Percentiles rank a stretch among this genome's conserved stretches.
Evolutionary conservation across 2,113 vertebrate genomes (phyloP).

Genomic region (Upupa epops): DNA sequence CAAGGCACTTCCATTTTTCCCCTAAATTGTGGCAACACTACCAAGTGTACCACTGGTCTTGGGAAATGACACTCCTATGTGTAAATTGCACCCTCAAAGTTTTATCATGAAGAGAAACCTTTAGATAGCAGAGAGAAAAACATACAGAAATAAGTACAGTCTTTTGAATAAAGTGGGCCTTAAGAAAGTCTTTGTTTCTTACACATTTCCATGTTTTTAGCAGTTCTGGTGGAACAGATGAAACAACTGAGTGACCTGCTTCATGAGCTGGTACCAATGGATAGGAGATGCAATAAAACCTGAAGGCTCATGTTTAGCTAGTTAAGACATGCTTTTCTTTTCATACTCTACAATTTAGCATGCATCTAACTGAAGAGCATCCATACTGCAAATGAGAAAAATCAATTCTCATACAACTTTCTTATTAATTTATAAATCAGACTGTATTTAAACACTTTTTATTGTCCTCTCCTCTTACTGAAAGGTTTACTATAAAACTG

Average conservation of each 20-base stretch:
- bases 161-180: not conserved
- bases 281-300: not conserved
- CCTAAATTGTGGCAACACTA: not conserved
- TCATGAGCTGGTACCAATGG: not conserved
- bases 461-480: not conserved
- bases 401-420: not conserved
- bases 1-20: not conserved
- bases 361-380: not conserved
- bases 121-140: not conserved
- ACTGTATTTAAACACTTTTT: not conserved
- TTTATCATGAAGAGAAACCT: not conserved
- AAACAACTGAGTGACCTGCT: not conserved
- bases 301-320: not conserved
- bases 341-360: not conserved
- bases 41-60: not conserved
- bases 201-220: fast-evolving
- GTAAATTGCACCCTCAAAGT: not conserved
- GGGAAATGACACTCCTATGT: not conserved
- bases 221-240: not conserved
- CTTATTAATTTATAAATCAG: not conserved
- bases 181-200: not conserved
- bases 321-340: not conserved
- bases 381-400: not conserved
- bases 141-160: not conserved
- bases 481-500: not conserved